Percentiles rank a stretch among this genome's conserved stretches.
Conservation (phyloP, 2,797 vertebrate genomes). For the Sebastes oblongus region DNA sequence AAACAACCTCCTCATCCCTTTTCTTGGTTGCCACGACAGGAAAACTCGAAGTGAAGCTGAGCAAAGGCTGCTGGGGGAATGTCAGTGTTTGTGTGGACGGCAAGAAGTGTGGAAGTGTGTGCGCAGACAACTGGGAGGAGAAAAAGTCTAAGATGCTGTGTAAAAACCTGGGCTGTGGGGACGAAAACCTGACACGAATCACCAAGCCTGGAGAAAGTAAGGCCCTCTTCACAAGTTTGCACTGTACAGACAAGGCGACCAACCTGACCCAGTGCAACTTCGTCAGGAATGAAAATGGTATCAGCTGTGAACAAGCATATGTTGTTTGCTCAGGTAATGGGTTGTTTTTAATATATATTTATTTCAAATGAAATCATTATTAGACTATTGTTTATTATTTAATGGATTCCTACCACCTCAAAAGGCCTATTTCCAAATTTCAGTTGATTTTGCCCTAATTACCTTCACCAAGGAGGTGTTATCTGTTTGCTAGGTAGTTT, state of each 20-base stretch:
- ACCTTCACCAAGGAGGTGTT: neutral
- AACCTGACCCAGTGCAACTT: slow-evolving; percentile 44
- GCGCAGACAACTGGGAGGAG: slow-evolving; percentile 21
- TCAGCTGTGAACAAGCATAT: accelerated
- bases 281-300: accelerated
- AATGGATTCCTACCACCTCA: neutral
- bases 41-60: accelerated
- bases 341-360: neutral
- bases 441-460: neutral
- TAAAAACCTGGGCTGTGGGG: slow-evolving; percentile 42
- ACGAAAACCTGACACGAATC: accelerated
- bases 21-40: slow-evolving; percentile 18
- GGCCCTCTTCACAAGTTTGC: slow-evolving; percentile 9
- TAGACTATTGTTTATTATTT: neutral
- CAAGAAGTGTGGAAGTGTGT: slow-evolving; percentile 5
- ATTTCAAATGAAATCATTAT: neutral
- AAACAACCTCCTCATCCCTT: neutral
- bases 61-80: slow-evolving; percentile 28
- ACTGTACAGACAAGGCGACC: accelerated
- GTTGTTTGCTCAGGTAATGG: slow-evolving; percentile 73
- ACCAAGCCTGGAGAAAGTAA: accelerated
- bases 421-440: neutral
- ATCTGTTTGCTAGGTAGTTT: neutral
- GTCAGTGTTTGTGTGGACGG: slow-evolving; percentile 1
- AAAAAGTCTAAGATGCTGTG: slow-evolving; percentile 41